A percentile compares a stretch with the other conserved stretches of the same genome.
These are phyloP conservation scores for Heteractis magnifica DNA, from an alignment of 92 coral and sea anemone species.

Conservation along the genomic window DNA sequence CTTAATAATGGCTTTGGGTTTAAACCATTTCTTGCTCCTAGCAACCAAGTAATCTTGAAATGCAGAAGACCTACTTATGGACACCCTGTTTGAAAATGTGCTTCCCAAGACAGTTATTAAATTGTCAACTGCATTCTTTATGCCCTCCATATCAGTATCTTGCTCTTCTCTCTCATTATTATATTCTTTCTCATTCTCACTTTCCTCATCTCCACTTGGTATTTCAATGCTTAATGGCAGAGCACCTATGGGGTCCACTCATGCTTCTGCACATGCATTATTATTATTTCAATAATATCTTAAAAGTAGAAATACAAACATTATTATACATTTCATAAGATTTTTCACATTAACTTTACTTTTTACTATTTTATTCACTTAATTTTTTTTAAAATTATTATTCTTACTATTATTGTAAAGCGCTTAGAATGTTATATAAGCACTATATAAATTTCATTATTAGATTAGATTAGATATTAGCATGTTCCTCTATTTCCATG, in stretches of 20 bases:
- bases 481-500: no score
- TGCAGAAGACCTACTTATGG: conserved; percentile 36
- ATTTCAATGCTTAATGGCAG: not conserved
- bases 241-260: conserved; percentile 34
- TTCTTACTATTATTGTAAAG: no score
- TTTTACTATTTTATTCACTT: no score
- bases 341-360: no score
- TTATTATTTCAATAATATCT: no score
- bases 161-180: not conserved
- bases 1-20: conserved; percentile 44
- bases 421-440: no score
- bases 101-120: not conserved
- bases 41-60: conserved; percentile 58
- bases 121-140: conserved; percentile 19
- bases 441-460: no score
- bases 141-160: conserved; percentile 1
- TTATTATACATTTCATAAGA: no score
- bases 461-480: no score
- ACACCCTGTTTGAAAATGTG: not conserved
- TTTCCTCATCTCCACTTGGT: not conserved
- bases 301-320: no score
- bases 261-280: conserved; percentile 48
- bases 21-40: conserved; percentile 67
- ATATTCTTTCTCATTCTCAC: not conserved
- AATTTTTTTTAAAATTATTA: no score